Conservation (phyloP, 2,888 invertebrate genomes). For the Gastrophysa polygoni region DNA sequence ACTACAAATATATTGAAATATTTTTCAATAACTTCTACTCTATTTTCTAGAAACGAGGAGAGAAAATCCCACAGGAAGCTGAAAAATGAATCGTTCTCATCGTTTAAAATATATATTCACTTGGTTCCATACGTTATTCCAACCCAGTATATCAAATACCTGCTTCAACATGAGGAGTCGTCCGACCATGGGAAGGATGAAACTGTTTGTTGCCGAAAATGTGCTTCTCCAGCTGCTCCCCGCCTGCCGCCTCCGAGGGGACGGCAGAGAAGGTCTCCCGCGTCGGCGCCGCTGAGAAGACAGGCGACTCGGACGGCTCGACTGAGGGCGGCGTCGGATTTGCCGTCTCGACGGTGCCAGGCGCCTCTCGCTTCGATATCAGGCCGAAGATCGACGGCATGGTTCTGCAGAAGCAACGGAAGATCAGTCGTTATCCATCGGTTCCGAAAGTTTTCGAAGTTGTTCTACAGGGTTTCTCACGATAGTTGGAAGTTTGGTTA, state of each 20-base stretch:
- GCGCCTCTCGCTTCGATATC: neutral
- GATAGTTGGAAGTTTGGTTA: no score
- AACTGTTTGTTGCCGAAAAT: constrained; percentile 45
- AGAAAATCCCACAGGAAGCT: no score
- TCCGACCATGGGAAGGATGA: constrained; percentile 45
- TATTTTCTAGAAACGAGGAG: no score
- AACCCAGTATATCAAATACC: constrained; percentile 36
- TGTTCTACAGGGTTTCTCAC: neutral
- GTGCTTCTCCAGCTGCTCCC: constrained; percentile 31
- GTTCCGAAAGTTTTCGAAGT: no score
- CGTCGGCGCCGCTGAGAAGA: neutral
- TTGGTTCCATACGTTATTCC: no score
- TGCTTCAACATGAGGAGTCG: constrained; percentile 42
- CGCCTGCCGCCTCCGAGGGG: constrained; percentile 27
- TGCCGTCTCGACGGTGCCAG: neutral
- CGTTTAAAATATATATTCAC: no score
- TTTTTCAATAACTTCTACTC: no score
- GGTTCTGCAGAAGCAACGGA: constrained; percentile 23
- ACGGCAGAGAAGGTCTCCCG: constrained; percentile 5
- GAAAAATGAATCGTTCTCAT: constrained; percentile 1
- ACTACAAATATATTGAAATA: no score
- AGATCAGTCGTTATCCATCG: neutral
- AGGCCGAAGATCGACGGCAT: constrained; percentile 26
- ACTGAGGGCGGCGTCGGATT: neutral
- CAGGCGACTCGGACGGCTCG: neutral